Conservation (phyloP, 2,113 vertebrate species). For the Eurystomus gularis region DNA sequence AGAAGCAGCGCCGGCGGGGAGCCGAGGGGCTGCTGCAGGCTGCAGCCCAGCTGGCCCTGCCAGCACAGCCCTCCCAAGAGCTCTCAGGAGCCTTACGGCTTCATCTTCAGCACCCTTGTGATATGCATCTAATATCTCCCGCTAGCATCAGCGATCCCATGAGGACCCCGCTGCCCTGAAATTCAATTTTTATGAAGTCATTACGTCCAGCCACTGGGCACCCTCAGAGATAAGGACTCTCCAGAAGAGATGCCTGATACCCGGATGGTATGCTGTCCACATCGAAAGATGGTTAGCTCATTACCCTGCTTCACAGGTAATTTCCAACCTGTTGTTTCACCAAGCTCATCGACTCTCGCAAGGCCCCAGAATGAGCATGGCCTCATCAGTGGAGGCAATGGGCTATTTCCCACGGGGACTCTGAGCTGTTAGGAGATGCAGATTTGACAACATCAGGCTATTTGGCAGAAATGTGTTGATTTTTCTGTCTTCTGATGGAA, state of each 20-base stretch:
- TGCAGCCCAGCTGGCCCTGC: too few relatives aligned
- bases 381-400: background rate
- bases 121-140: background rate
- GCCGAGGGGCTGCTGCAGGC: too few relatives aligned
- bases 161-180: slow-evolving; percentile 87
- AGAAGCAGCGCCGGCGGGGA: background rate
- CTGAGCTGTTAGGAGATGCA: background rate
- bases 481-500: background rate
- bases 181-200: slow-evolving; percentile 92
- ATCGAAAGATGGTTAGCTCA: slow-evolving; percentile 89
- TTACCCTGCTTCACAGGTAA: slow-evolving; percentile 90
- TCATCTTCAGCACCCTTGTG: background rate
- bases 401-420: background rate
- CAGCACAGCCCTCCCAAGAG: background rate
- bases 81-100: rapidly evolving
- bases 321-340: background rate
- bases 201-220: slow-evolving; percentile 78
- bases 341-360: rapidly evolving
- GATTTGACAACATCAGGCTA: background rate
- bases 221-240: slow-evolving; percentile 83
- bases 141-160: slow-evolving; percentile 92
- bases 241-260: slow-evolving; percentile 87
- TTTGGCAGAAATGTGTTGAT: background rate
- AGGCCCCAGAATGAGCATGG: too few relatives aligned
- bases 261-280: slow-evolving; percentile 89